Conservation (phyloP, 2,888 invertebrate genomes). For the Synergus japonicus region DNA sequence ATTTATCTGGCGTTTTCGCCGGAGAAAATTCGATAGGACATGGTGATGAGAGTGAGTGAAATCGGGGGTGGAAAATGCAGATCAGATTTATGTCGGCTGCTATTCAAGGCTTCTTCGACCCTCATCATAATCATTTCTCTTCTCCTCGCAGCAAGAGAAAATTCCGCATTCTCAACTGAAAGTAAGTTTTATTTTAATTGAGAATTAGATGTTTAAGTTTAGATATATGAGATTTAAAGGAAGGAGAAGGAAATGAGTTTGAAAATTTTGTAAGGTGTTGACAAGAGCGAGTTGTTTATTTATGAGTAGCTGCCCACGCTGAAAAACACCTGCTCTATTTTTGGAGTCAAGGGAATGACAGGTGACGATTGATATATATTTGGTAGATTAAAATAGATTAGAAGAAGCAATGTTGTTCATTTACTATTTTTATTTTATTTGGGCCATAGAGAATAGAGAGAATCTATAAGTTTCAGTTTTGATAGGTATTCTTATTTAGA, state of each 20-base stretch:
- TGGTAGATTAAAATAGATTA: neutral
- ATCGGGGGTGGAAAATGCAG: constrained; percentile 51
- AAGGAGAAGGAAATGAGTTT: neutral
- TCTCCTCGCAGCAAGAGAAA: neutral
- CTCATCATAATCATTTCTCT: constrained; percentile 42
- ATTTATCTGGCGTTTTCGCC: constrained; percentile 36
- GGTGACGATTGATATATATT: neutral
- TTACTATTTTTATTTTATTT: constrained; percentile 6
- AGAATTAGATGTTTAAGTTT: neutral
- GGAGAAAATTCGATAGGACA: constrained; percentile 18
- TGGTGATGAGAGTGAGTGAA: constrained; percentile 39
- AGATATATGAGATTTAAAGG: neutral
- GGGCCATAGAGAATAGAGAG: neutral
- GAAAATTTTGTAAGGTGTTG: constrained; percentile 6
- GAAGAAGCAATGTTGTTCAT: neutral
- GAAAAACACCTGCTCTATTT: constrained; percentile 25
- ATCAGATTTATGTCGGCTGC: constrained; percentile 52
- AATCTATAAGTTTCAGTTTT: neutral
- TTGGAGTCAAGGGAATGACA: neutral
- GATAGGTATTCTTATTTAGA: neutral
- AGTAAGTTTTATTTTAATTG: neutral
- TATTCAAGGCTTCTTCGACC: constrained; percentile 53
- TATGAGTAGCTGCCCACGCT: neutral
- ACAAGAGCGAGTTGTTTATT: constrained; percentile 12
- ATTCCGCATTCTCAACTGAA: constrained; percentile 10